Conservation (phyloP, 2,797 vertebrate species). For the Microctenopoma lineatum region DNA sequence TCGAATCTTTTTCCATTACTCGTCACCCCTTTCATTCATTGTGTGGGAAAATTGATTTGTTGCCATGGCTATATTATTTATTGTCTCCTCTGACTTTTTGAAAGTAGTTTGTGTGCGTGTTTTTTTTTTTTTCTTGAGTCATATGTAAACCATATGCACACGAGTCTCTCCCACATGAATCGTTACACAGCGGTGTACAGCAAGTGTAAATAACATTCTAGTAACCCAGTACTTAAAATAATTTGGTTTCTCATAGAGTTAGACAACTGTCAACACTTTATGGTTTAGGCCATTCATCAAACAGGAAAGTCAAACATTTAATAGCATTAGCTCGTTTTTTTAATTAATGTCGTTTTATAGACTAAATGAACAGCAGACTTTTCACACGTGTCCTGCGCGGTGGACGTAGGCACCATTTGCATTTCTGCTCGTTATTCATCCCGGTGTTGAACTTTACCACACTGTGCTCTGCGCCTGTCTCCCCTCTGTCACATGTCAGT, state of each 20-base stretch:
- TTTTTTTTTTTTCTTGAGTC: not conserved
- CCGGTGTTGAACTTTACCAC: conserved; percentile 40
- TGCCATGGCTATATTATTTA: conserved; percentile 58
- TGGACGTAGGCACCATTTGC: not conserved
- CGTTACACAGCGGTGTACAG: conserved; percentile 1
- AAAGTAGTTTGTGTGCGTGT: not conserved
- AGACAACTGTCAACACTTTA: too few relatives aligned
- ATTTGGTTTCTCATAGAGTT: too few relatives aligned
- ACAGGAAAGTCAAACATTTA: too few relatives aligned
- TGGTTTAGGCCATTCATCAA: too few relatives aligned
- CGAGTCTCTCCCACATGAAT: conserved; percentile 5
- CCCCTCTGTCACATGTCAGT: conserved; percentile 70
- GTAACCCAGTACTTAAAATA: too few relatives aligned
- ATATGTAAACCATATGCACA: not conserved
- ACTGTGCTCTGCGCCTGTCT: conserved; percentile 35
- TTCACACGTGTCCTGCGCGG: conserved; percentile 13
- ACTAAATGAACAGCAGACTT: not conserved
- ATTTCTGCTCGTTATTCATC: conserved; percentile 43
- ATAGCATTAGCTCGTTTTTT: not conserved
- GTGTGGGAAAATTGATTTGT: conserved; percentile 61
- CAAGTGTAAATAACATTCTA: not conserved
- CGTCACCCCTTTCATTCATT: conserved; percentile 38
- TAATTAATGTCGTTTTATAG: not conserved
- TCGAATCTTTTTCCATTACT: conserved; percentile 46
- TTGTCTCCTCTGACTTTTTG: conserved; percentile 33